Base-by-base conservation (phyloP, 2,888 invertebrate genomes). In the Cataglyphis rosenhaueri region DNA sequence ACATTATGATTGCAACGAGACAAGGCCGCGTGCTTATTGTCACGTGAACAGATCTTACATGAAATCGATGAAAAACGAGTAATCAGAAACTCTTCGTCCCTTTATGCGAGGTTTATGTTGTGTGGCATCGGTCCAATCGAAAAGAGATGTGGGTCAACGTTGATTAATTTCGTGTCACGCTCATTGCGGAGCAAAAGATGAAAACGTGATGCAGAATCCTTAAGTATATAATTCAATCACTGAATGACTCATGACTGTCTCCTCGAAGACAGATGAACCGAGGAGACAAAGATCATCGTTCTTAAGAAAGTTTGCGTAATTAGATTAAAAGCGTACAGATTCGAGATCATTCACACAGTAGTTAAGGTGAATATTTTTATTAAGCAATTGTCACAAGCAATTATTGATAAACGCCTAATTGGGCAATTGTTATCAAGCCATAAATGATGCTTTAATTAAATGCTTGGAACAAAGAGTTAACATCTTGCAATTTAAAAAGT, bases 61-160 rank as follows among this genome's bases (percentile, higher is more conserved):
- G 5, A 59, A 71, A 61, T n/a, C 59, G 57, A 57, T 55, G n/a
- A 18, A 21, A 21, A n/a, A 75, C 29, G 21, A 75, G n/a, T 82
- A 66, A 62, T 82, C 61, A 38, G 61, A 82, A 62, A 12, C 25
- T 48, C 38, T 59, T 70, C 35, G 52, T 12, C 38, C 57, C 76
- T 55, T 76, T 25, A 35, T 44, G 71, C 44, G 29, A 21, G 29
- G 41, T 41, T 57, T 57, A 21, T 44, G 44, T 79, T 71, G 71
- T 32, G 59, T 79, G 78, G 78, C 78, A 57, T 41, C n/a, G 44
- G 38, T 79, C 78, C 78, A 78, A 79, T 76, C 70, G 70, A 15
- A n/a, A 70, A 32, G 32, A 68, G 79, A 81, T 83, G 70, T 83
- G 71, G 81, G 81, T 79, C 83, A 70, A 62, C 29, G 64, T 21